Base-by-base conservation (phyloP, 2,797 vertebrate species). In the Pseudocheirus occidentalis region DNA sequence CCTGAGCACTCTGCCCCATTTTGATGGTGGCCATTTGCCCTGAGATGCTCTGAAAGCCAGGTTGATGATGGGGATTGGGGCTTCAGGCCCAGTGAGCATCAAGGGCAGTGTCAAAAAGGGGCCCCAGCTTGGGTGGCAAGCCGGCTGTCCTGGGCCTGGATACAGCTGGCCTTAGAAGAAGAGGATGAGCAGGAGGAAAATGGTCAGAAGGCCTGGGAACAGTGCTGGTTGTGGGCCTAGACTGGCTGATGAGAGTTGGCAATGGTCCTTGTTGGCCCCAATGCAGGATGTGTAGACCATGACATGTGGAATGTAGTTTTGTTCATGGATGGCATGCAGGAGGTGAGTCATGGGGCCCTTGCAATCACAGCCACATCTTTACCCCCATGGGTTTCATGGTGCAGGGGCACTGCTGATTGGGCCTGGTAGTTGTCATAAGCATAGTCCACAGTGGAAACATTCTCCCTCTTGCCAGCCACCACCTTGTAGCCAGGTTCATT, bases 291-390 rank as follows among this genome's bases (percentile, higher is more conserved):
- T 99, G 0, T 99, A 99, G 0, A 99, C 99, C 99, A 99, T 99
- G 91, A 99, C 99, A 0, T 99, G 99, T 2, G 99, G 99, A 95
- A 99, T 99, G 98, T 99, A 99, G 98, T 99, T 99, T 98, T 99
- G 99, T 97, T 99, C 99, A 0, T 99, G 99, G 90, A 99, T 99
- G 0, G 99, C 99, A 0, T 99, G 99, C 9, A 99, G 98, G 93
- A 99, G 98, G 96, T 99, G 99, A 0, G 99, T 99, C 99, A 99
- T 98, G 94, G 99, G 99, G 34, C 99, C 99, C 91, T 99, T 99
- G 99, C 99, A 0, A 99, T 99, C 58, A 99, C 97, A 0, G 99
- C 99, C 92, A 99, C 99, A 0, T 99, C 99, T 96, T 99, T 99
- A 0, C 99, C 99, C 0, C 99, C 99, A 0, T 99, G 99, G 0